phyloP scores from a whole-genome alignment of 2,113 vertebrate species.

The Cairina moschata region DNA sequence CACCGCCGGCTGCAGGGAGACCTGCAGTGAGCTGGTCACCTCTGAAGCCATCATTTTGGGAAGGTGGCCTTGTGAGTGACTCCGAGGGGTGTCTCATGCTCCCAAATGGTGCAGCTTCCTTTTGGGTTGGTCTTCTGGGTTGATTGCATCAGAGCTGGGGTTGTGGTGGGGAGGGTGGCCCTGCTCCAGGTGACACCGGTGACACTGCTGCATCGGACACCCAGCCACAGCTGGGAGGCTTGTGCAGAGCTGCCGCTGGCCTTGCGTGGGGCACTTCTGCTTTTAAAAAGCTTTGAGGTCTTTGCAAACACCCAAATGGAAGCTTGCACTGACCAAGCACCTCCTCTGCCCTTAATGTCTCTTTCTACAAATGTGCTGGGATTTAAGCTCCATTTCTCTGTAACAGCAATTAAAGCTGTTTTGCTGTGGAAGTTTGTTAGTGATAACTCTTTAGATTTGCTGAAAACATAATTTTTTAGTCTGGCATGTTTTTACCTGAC shows the following conservation, averaged over 20 bases:
- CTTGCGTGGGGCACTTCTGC: neutral
- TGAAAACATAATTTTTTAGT: neutral
- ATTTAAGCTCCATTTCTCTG: neutral
- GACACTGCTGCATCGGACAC: too few species aligned
- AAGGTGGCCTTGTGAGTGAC: neutral
- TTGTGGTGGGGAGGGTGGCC: neutral
- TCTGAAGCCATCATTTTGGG: neutral
- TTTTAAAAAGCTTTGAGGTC: neutral
- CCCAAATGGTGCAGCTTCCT: fast-evolving
- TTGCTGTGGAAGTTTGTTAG: neutral
- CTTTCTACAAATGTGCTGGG: neutral
- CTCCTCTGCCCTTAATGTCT: neutral
- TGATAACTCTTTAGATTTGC: neutral
- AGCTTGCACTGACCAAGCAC: neutral
- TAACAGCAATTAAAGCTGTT: neutral
- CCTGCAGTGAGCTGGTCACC: neutral
- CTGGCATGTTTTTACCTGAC: neutral
- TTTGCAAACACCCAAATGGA: fast-evolving
- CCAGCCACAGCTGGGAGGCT: fast-evolving
- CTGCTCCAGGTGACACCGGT: neutral
- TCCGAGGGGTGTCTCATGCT: neutral
- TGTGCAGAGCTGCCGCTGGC: neutral
- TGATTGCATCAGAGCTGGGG: neutral
- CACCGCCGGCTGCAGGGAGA: neutral
- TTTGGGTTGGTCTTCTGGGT: neutral